A percentile compares a stretch with the other conserved stretches of the same genome.
phyloP scores from a whole-genome alignment of 1,140 invertebrate genomes.

The Ceratina calcarata region DNA sequence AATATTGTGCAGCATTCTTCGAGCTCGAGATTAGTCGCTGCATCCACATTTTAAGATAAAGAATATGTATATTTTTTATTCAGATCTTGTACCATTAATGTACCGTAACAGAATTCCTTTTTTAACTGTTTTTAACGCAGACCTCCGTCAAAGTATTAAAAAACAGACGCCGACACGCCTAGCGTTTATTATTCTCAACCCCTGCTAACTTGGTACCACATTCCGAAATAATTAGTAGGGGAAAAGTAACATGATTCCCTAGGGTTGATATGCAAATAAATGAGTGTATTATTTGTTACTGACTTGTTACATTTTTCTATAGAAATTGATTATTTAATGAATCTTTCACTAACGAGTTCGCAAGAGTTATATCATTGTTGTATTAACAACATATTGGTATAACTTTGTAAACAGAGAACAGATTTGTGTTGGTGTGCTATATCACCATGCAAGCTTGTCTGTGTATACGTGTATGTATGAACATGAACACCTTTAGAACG shows the following conservation, averaged over 20 bases:
- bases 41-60: conserved; percentile 1
- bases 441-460: too few species aligned
- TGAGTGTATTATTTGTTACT: too few species aligned
- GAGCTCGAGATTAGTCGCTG: not conserved
- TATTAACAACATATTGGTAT: too few species aligned
- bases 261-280: conserved; percentile 37
- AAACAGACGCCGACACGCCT: conserved; percentile 73
- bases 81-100: not conserved
- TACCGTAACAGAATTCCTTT: not conserved
- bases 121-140: not conserved
- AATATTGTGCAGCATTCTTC: conserved; percentile 36
- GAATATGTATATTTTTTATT: not conserved
- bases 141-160: conserved; percentile 38
- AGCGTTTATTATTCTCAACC: conserved; percentile 71
- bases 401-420: not conserved
- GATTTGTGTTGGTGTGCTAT: too few species aligned
- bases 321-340: too few species aligned
- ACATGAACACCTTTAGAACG: not conserved
- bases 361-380: too few species aligned
- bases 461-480: too few species aligned
- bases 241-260: conserved; percentile 45
- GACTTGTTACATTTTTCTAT: too few species aligned
- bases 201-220: conserved; percentile 53
- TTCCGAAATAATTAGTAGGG: conserved; percentile 60
- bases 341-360: too few species aligned